phyloP scores from a whole-genome alignment of 2,797 vertebrate genomes.

The Spea hammondii region DNA sequence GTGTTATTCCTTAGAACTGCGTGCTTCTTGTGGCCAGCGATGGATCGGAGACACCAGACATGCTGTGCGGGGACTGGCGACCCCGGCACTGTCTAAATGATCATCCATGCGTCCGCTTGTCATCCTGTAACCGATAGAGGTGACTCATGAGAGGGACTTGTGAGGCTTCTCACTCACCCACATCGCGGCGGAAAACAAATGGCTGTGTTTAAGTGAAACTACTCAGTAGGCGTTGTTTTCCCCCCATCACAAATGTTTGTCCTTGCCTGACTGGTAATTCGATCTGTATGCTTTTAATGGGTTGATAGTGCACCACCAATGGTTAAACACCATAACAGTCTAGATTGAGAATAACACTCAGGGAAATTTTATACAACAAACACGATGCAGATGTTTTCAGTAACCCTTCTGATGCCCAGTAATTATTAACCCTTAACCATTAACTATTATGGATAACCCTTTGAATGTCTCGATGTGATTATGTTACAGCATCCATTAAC shows the following conservation, averaged over 20 bases:
- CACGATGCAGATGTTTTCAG: no score
- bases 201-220: slow-evolving; percentile 16
- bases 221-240: slow-evolving; percentile 11
- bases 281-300: not conserved
- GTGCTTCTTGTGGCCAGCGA: no score
- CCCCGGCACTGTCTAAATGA: not conserved
- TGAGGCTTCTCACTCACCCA: slow-evolving; percentile 1
- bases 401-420: no score
- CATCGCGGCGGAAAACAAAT: slow-evolving; percentile 3
- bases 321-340: no score
- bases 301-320: not conserved
- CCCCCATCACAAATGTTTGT: slow-evolving; percentile 12
- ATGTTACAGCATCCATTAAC: no score
- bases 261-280: not conserved
- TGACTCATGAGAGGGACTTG: slow-evolving; percentile 28
- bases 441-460: no score
- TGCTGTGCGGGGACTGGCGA: not conserved
- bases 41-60: not conserved
- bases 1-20: no score
- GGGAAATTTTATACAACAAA: no score
- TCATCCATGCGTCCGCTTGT: slow-evolving; percentile 1
- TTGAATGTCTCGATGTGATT: no score
- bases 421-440: no score
- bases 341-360: no score
- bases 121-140: slow-evolving; percentile 10